Evolutionary conservation across 2,797 vertebrate genomes (phyloP), one percentile per base, ranked within the genome.

Genomic region (Brachyrhaphis roseni): DNA sequence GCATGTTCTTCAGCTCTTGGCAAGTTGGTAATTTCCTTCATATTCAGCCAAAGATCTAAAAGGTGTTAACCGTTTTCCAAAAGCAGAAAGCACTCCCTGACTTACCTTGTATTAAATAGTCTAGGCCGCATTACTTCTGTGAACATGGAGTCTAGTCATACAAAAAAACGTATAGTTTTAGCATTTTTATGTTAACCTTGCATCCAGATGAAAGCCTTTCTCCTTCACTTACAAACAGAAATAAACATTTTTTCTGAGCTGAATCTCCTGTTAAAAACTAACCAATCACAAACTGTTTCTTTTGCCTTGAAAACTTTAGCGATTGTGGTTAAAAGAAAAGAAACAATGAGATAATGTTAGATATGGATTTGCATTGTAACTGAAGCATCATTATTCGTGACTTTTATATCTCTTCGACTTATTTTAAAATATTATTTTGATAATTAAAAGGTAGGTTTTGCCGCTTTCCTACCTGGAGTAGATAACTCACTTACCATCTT

Each of bases 1-100:
- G 83, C 82, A 89, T 80, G 90, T 90, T 84, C 79, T 82, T 87
- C 89, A n/a, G 23, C 26, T 71, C 68, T 71, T 71, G 68, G 16
- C 12, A 46, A 71, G 41, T 71, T 71, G 68, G 68, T 16, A 16
- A 71, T 46, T 28, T 84, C 78, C 83, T 88, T 90, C 81, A 89
- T 82, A 92, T 90, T 88, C 74, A 86, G 86, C 89, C 74, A 92
- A 81, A 90, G n/a, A 70, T 83, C 86, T 75, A 64, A 53, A 73
- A 84, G n/a, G 77, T 78, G 78, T 84, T 83, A 85, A 90, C 74
- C 78, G 66, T 77, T 78, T 16, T 74, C 15, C 71, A 75, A 46
- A 68, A 81, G 74, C 64, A 81, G 53, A 84, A 86, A 82, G 86
- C 57, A 81, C 49, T 34, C 79, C 76, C 46, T 57, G 36, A 47